Evolutionary conservation across 2,797 vertebrate genomes (phyloP).

Genomic region (Sebastes glaucus): DNA sequence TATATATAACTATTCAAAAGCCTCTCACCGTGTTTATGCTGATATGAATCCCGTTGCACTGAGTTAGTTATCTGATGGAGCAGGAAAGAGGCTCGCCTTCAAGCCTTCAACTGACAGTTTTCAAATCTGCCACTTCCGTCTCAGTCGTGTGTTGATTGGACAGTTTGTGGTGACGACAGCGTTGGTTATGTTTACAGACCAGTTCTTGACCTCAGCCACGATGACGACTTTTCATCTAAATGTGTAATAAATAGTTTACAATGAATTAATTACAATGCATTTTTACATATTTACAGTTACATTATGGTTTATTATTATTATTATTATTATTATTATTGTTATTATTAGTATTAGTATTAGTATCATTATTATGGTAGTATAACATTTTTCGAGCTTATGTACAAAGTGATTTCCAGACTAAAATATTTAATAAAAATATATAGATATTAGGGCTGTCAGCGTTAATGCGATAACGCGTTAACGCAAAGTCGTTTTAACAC

Average conservation of each 20-base stretch:
- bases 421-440: neutral
- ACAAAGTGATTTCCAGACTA: neutral
- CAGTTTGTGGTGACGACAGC: slow-evolving; percentile 23
- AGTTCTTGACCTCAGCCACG: neutral
- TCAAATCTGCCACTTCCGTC: slow-evolving; percentile 81
- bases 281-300: neutral
- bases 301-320: neutral
- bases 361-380: too few species aligned
- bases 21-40: slow-evolving; percentile 41
- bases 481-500: too few species aligned
- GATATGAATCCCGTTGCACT: neutral
- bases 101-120: slow-evolving; percentile 65
- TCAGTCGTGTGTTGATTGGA: slow-evolving; percentile 74
- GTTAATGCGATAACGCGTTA: too few species aligned
- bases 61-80: too few species aligned
- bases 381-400: neutral
- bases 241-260: neutral
- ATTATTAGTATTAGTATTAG: too few species aligned
- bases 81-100: neutral
- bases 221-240: neutral
- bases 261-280: neutral
- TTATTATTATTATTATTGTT: too few species aligned
- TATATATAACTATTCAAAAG: accelerated
- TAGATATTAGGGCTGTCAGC: neutral
- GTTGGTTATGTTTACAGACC: neutral